Evolutionary conservation across 2,113 vertebrate genomes (phyloP).

Genomic region (Tachysurus vachellii): DNA sequence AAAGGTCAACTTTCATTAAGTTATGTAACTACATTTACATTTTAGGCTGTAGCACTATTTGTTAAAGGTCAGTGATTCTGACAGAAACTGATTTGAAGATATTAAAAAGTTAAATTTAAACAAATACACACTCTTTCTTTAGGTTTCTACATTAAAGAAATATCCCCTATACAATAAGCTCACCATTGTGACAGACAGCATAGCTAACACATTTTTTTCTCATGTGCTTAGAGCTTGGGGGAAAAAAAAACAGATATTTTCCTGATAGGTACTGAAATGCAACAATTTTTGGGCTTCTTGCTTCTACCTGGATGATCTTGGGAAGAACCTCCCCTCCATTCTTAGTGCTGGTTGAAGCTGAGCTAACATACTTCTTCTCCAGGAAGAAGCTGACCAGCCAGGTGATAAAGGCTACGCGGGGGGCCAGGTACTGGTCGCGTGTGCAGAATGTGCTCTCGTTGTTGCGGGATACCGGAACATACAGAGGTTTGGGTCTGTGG

Average conservation of each 20-base stretch:
- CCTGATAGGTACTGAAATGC: background rate
- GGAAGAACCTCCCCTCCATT: slow-evolving; percentile 91
- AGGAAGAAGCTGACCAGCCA: slow-evolving; percentile 99
- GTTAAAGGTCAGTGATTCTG: background rate
- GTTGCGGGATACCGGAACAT: slow-evolving; percentile 83
- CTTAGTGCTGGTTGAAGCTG: slow-evolving; percentile 81
- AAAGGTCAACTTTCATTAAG: background rate
- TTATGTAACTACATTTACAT: background rate
- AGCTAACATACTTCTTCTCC: slow-evolving; percentile 92
- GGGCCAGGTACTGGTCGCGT: slow-evolving; percentile 92
- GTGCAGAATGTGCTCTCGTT: slow-evolving; percentile 92
- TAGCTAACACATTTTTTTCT: background rate
- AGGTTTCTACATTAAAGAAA: background rate
- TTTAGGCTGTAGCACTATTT: background rate
- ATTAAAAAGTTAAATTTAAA: background rate
- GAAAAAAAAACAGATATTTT: background rate
- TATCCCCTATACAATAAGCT: background rate
- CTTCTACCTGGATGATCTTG: slow-evolving; percentile 89
- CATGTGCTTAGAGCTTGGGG: background rate
- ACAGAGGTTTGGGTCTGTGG: slow-evolving; percentile 88
- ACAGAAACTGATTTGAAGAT: background rate
- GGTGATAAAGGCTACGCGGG: slow-evolving; percentile 94
- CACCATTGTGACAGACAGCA: background rate
- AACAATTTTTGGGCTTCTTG: background rate
- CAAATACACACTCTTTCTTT: background rate